Conservation (phyloP, 1,140 invertebrate species). For the Gonatopus flavifemur region DNA sequence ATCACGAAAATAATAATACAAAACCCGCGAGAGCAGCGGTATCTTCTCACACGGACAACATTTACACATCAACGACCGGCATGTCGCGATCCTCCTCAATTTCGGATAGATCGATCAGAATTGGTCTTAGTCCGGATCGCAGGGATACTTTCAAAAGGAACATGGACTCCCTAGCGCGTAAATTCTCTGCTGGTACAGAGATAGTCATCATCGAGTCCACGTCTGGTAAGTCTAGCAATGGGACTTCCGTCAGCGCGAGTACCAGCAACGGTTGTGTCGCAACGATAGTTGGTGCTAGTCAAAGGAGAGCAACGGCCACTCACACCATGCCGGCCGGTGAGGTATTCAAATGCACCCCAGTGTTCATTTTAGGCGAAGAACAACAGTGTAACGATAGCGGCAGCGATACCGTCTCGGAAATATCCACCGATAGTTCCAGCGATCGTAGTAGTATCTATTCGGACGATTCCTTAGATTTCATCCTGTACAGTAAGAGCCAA, state of each 20-base stretch:
- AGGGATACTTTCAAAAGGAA: constrained; percentile 56
- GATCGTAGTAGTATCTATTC: constrained; percentile 63
- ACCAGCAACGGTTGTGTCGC: neutral
- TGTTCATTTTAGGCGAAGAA: constrained; percentile 58
- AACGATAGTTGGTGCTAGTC: constrained; percentile 11
- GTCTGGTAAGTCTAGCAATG: neutral
- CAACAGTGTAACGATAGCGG: constrained; percentile 58
- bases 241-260: neutral
- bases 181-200: constrained; percentile 47
- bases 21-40: no score
- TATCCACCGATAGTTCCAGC: constrained; percentile 62
- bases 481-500: constrained; percentile 51
- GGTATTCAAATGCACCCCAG: constrained; percentile 59
- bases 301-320: constrained; percentile 50
- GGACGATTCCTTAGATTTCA: constrained; percentile 59
- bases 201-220: constrained; percentile 46
- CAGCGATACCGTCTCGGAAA: constrained; percentile 61
- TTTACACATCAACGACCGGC: constrained; percentile 23
- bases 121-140: constrained; percentile 53
- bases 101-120: constrained; percentile 25
- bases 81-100: constrained; percentile 11
- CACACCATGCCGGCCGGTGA: constrained; percentile 58
- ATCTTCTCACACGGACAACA: constrained; percentile 29
- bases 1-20: no score
- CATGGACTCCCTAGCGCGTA: constrained; percentile 56